phyloP scores from a whole-genome alignment of 2,888 invertebrate genomes.

The Unio pictorum region DNA sequence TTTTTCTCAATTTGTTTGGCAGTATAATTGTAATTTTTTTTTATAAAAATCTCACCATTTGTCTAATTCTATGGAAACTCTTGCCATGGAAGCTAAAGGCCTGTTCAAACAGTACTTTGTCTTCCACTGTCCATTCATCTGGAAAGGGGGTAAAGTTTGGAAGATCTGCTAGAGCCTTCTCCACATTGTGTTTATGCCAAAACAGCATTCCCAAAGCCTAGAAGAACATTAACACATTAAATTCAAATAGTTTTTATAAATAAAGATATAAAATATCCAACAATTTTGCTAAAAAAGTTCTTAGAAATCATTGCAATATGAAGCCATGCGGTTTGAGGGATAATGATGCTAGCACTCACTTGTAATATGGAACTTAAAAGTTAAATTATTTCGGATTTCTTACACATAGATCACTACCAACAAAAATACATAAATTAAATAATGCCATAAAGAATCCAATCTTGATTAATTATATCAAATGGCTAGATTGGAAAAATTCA shows the following conservation, averaged over 20 bases:
- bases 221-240: constrained; percentile 9
- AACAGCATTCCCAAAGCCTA: constrained; percentile 94
- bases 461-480: no score
- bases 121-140: constrained; percentile 98
- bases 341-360: no score
- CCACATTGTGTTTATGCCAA: constrained; percentile 97
- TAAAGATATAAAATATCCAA: no score
- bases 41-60: constrained; percentile 84
- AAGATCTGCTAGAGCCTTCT: constrained; percentile 91
- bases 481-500: no score
- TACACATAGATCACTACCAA: no score
- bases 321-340: no score
- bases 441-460: no score
- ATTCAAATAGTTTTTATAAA: not conserved
- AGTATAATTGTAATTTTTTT: not conserved
- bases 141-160: constrained; percentile 98
- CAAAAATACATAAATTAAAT: no score
- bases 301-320: not conserved
- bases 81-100: constrained; percentile 99
- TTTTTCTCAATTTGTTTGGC: no score
- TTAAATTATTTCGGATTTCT: no score
- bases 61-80: constrained; percentile 95
- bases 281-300: not conserved
- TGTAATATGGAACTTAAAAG: no score
- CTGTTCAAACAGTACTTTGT: constrained; percentile 97